Evolutionary conservation across 2,888 invertebrate genomes (phyloP).

Genomic region (Druceiella hillmani): DNA sequence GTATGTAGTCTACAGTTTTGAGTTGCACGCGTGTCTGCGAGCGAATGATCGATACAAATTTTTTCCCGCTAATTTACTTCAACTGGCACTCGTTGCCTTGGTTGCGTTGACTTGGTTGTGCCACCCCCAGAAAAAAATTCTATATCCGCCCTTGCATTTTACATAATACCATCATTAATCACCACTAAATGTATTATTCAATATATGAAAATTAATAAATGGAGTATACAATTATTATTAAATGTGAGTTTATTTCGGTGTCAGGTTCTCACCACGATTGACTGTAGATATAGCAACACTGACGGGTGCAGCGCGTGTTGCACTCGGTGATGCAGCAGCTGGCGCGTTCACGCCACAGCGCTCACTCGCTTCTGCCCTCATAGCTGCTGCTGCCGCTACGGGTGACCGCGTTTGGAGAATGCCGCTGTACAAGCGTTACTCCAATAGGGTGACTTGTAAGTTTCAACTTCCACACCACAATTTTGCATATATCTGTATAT

Average conservation of each 20-base stretch:
- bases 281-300: constrained; percentile 63
- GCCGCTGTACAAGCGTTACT: constrained; percentile 60
- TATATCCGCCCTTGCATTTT: constrained; percentile 4
- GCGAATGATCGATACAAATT: no score
- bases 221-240: no score
- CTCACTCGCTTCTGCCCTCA: constrained; percentile 54
- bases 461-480: no score
- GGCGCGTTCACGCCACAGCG: constrained; percentile 60
- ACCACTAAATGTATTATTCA: not conserved
- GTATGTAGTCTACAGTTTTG: no score
- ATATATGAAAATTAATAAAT: no score
- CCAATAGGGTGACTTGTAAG: constrained; percentile 38
- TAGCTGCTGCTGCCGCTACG: constrained; percentile 55
- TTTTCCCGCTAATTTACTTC: no score
- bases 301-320: constrained; percentile 55
- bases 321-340: constrained; percentile 52
- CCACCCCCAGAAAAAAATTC: no score
- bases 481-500: no score
- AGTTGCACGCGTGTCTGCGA: no score
- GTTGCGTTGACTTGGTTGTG: no score
- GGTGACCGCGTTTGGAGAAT: constrained; percentile 70
- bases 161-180: not conserved
- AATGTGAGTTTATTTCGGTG: no score
- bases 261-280: constrained; percentile 18
- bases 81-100: no score